These are phyloP conservation scores for Eurypyga helias DNA, from an alignment of 2,113 vertebrate genomes.

Conservation along the genomic window DNA sequence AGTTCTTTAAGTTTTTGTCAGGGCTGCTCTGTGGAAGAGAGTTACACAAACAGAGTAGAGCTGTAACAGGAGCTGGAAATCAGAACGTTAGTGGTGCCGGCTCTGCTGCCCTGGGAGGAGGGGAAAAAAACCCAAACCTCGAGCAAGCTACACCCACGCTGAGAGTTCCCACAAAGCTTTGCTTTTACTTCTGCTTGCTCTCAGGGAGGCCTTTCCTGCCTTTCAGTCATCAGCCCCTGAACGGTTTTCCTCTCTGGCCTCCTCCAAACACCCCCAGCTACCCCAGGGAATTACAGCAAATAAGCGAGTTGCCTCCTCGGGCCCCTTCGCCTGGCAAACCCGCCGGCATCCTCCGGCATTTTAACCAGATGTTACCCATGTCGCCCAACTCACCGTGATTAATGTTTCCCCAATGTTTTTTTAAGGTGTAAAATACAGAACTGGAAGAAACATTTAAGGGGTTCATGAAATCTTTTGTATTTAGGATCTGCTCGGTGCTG, in stretches of 20 bases:
- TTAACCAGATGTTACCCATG: neutral
- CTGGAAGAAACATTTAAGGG: neutral
- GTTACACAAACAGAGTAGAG: neutral
- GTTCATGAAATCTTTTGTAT: neutral
- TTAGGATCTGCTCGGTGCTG: neutral
- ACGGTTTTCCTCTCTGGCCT: neutral
- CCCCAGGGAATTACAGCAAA: neutral
- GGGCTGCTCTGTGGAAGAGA: neutral
- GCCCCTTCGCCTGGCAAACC: neutral
- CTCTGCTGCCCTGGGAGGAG: neutral
- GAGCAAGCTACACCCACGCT: neutral
- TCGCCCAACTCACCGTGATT: neutral
- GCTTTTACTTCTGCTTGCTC: slow-evolving; percentile 4
- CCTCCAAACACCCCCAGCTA: neutral
- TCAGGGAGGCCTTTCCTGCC: neutral
- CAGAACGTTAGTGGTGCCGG: neutral
- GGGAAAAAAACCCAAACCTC: neutral
- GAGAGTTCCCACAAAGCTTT: neutral
- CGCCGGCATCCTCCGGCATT: neutral
- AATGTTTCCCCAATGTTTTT: neutral
- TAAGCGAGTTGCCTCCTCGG: neutral
- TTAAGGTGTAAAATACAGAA: neutral
- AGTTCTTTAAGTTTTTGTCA: neutral
- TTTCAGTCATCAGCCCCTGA: neutral
- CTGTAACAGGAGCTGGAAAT: neutral